phyloP scores from a whole-genome alignment of 2,888 invertebrate species.

The Clusia tigrina region DNA sequence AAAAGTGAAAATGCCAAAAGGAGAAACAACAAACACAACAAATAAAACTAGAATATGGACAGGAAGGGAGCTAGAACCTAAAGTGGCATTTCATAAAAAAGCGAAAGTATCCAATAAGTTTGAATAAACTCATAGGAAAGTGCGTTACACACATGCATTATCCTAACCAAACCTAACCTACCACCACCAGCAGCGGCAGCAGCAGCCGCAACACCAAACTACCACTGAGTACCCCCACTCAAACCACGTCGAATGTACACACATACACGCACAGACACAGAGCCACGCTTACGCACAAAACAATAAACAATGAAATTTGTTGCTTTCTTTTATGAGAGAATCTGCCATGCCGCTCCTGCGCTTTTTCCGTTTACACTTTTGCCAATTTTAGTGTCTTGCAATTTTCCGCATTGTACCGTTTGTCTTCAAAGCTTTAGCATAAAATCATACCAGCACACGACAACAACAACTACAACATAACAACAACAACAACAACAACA shows the following conservation, averaged over 20 bases:
- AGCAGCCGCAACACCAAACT: too few species aligned
- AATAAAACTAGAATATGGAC: neutral
- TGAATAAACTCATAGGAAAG: neutral
- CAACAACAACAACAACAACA: conserved; percentile 2
- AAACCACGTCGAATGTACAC: conserved; percentile 35
- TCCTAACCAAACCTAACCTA: neutral
- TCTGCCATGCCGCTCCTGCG: conserved; percentile 32
- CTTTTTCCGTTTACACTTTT: conserved; percentile 34
- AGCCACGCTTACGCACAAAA: neutral
- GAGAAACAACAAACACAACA: neutral
- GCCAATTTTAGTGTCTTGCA: conserved; percentile 53
- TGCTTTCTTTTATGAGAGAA: conserved; percentile 51
- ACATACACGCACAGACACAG: conserved; percentile 23
- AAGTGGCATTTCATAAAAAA: neutral
- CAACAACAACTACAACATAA: neutral
- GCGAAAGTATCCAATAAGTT: neutral
- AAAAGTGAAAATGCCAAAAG: neutral
- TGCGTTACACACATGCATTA: neutral
- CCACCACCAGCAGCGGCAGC: conserved; percentile 2
- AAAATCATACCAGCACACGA: neutral
- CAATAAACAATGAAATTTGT: conserved; percentile 51
- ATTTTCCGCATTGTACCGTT: conserved; percentile 51
- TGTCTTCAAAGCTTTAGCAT: conserved; percentile 17
- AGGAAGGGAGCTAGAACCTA: neutral
- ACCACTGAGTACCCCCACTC: conserved; percentile 30